Conservation (phyloP, 2,113 vertebrate genomes). For the Heterocephalus glaber region DNA sequence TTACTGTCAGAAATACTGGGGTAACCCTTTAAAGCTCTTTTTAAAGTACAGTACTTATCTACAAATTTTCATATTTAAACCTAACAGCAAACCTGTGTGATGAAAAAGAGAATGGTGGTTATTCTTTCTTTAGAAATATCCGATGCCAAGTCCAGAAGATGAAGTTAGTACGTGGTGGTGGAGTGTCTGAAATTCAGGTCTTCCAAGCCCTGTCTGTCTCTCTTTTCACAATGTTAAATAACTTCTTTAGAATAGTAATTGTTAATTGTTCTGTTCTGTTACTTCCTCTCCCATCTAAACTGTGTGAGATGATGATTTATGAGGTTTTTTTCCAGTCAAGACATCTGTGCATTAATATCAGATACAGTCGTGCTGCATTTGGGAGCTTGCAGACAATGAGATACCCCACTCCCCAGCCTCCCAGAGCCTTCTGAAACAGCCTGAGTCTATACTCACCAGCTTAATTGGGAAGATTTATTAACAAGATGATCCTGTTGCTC, state of each 20-base stretch:
- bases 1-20: slow-evolving; percentile 80
- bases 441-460: background rate
- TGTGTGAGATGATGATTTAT: slow-evolving; percentile 64
- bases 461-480: slow-evolving; percentile 79
- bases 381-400: slow-evolving; percentile 37
- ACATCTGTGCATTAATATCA: slow-evolving; percentile 65
- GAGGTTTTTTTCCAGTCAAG: slow-evolving; percentile 1
- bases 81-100: slow-evolving; percentile 5
- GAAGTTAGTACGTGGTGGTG: background rate
- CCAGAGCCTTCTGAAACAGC: slow-evolving; percentile 46
- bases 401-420: background rate
- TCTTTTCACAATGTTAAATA: slow-evolving; percentile 53
- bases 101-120: background rate
- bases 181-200: background rate
- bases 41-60: background rate
- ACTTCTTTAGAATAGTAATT: slow-evolving; percentile 45
- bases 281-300: slow-evolving; percentile 61
- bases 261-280: slow-evolving; percentile 66
- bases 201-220: background rate
- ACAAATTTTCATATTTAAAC: slow-evolving; percentile 7
- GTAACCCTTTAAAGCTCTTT: background rate
- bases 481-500: slow-evolving; percentile 81
- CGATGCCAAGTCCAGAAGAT: background rate
- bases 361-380: slow-evolving; percentile 29
- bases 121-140: slow-evolving; percentile 40